A percentile compares a stretch with the other conserved stretches of the same genome.
Evolutionary conservation across 2,113 vertebrate species (phyloP).

Genomic region (Apteryx mantelli): DNA sequence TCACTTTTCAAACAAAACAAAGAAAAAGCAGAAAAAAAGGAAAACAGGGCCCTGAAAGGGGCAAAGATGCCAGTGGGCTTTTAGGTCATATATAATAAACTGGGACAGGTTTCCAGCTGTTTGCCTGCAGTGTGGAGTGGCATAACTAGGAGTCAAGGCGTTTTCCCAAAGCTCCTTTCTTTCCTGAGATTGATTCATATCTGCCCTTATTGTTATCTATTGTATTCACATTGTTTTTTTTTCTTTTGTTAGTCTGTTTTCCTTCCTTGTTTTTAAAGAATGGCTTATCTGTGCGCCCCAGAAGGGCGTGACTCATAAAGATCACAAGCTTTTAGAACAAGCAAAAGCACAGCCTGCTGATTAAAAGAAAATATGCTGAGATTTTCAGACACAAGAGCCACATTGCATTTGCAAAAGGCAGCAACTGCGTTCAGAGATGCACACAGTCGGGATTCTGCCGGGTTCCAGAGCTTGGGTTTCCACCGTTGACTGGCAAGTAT

Average conservation of each 20-base stretch:
- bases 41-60: neutral
- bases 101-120: neutral
- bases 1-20: too few species aligned
- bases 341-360: constrained; percentile 4
- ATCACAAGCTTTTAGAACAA: constrained; percentile 35
- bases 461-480: fast-evolving
- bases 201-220: constrained; percentile 51
- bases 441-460: fast-evolving
- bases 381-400: neutral
- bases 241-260: constrained; percentile 63
- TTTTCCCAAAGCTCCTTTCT: constrained; percentile 46
- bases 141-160: fast-evolving
- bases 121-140: neutral
- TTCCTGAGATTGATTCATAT: constrained; percentile 63
- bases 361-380: neutral
- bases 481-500: neutral
- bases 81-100: neutral
- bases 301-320: constrained; percentile 44
- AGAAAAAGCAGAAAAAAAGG: neutral
- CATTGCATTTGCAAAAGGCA: neutral
- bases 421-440: neutral
- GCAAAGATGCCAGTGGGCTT: neutral
- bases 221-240: neutral
- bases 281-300: constrained; percentile 56
- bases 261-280: constrained; percentile 56